Evolutionary conservation across 2,113 vertebrate genomes (phyloP).

Genomic region (Delphinapterus leucas): DNA sequence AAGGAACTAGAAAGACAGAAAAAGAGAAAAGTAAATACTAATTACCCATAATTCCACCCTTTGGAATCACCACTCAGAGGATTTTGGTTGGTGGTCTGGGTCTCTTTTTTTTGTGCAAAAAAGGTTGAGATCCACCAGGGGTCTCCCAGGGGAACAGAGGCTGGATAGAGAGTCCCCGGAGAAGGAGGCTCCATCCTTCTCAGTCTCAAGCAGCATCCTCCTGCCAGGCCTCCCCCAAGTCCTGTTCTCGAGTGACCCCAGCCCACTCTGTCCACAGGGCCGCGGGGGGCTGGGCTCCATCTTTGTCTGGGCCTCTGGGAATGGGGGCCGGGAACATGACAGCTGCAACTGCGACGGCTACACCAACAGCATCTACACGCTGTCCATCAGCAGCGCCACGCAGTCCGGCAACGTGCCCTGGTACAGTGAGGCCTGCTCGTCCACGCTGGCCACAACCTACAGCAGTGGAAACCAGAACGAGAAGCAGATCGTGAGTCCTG

Average conservation of each 20-base stretch:
- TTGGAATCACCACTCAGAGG: not conserved
- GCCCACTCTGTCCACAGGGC: constrained; percentile 83
- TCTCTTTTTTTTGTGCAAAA: not conserved
- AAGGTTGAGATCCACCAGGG: not conserved
- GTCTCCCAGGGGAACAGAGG: not conserved
- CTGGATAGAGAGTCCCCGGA: not conserved
- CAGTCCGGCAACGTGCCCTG: constrained; percentile 96
- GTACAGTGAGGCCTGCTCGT: constrained; percentile 99
- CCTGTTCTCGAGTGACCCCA: not conserved
- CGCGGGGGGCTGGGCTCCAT: constrained; percentile 95
- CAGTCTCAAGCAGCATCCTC: not conserved
- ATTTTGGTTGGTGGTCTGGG: not conserved
- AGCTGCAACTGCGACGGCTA: constrained; percentile 99
- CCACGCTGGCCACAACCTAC: constrained; percentile 97
- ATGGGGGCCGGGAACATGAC: constrained; percentile 95
- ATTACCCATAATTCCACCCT: not conserved
- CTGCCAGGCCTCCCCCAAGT: not conserved
- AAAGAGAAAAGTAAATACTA: not conserved
- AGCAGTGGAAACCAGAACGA: constrained; percentile 97
- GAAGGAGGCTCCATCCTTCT: not conserved
- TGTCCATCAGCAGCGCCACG: constrained; percentile 99
- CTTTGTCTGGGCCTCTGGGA: constrained; percentile 98
- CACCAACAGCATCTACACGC: constrained; percentile 99
- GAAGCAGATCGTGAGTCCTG: constrained; percentile 95
- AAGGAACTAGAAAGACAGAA: not conserved